Base-by-base conservation (phyloP, 2,113 vertebrate genomes). In the Phalacrocorax brasilianus region DNA sequence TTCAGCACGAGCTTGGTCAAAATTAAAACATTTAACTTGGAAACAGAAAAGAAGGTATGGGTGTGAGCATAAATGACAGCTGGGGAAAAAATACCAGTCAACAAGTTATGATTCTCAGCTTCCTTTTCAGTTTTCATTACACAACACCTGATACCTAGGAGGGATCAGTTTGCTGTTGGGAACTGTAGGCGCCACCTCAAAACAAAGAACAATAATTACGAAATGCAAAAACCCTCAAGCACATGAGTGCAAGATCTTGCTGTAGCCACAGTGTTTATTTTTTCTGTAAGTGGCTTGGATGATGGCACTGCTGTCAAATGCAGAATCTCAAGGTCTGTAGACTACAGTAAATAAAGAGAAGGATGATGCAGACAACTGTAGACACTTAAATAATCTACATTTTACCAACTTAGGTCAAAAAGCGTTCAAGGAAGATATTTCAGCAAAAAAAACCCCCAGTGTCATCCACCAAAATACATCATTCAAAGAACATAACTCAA, bases 1-100 rank as follows among this genome's bases (percentile, higher is more conserved):
- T 90, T 91, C 62, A 76, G 14, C 33, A 49, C 1, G 3, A 68
- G 12, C 27, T 75, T 50, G 19, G 62, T 42, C 49, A 78, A 78
- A 94, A 94, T 92, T 33, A 91, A 85, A 91, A 20, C 26, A 44
- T 90, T 66, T 86, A 67, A 68, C 56, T 67, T 67, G 33, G 58
- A 74, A 88, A 84, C 6, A 66, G 65, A 80, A 86, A 80, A 73
- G 40, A 63, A 86, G 55, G 7, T 20, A n/a, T 38, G 32, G 33
- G 16, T 66, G 75, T 76, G 40, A 42, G 26, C n/a, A 89, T 67
- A 53, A 91, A 47, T 30, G 56, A 89, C 52, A 91, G 40, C 24
- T 61, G 27, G 32, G 63, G 16, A 12, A 72, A 84, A 89, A 86
- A 59, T 15, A 28, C 13, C 28, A 63, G 42, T 35, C 59, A 81